Evolutionary conservation across 64 coral and sea anemone species (phyloP), one percentile per base, ranked within the genome.

Genomic region (Montipora sp.): DNA sequence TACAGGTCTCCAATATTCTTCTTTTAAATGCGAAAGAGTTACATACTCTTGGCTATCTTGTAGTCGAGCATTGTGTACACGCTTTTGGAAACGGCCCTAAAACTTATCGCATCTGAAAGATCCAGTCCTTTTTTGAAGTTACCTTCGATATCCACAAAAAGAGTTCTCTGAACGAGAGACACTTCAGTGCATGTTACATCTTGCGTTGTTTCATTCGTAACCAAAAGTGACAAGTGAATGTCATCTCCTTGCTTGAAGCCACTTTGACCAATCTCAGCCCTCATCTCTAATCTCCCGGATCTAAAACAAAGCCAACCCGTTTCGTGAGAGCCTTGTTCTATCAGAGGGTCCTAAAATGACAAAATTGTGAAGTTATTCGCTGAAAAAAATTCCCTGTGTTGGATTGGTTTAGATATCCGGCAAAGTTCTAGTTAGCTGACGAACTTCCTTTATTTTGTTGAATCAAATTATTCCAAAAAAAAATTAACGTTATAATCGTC

Each of bases 71-170:
- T 6, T 18, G 75, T 1, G 14, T 5, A 2, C 18, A 8, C 5
- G 4, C 46, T 2, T 50, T 36, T 36, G 36, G 36, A 36, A 36
- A 36, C 36, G 36, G 36, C 2, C 36, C 36, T 36, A 36, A 36
- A 36, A 36, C 36, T 2, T 36, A 36, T 36, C 36, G 36, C 36
- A 36, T 36, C 36, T 36, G 36, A 57, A 57, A 57, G 53, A 57
- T 8, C 6, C 53, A 6, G 53, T 6, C 0, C 11, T 57, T 57
- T 11, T 11, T 57, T 57, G 53, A 57, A 36, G 13, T 12, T 84
- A 84, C 81, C 81, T 84, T 49, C 81, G 16, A 84, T 48, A 70
- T 48, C 81, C 36, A 84, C 81, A 84, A 84, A 84, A 36, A 84
- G 43, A 20, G 59, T 48, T 22, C 81, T 66, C 16, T 70, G 81